Evolutionary conservation across 2,113 vertebrate genomes (phyloP), one percentile per base, ranked within the genome.

Genomic region (Grammomys dolichurus): DNA sequence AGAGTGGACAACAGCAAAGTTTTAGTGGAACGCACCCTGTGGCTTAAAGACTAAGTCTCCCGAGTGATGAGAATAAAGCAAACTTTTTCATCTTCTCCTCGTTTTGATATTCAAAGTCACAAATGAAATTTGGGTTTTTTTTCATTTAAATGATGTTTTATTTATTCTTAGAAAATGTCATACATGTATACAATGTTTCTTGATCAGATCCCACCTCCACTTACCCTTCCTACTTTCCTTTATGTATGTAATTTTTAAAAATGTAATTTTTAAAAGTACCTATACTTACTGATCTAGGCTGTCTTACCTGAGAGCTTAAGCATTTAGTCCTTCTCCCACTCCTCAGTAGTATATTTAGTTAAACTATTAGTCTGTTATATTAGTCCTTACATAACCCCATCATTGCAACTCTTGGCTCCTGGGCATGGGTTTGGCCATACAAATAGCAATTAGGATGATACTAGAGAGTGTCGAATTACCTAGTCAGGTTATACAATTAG

Each of bases 381-480:
- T 51, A 51, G 76, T 56, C 48, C 28, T 91, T 87, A 93, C 95
- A 84, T 88, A 51, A 95, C 58, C 43, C 48, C 3, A 0, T 90
- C 60, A 12, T 65, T 76, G 75, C 36, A 77, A 90, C 58, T 82
- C 36, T 60, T 58, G 19, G 11, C 56, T 92, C 63, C 70, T 80
- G 46, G 89, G 20, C 28, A 80, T 86, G 40, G 89, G 16, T 22
- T 86, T 86, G 48, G 3, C 81, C 67, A 87, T 19, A 48, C 86
- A 17, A 26, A 28, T 80, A 92, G 63, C 65, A 89, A 73, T 89
- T 89, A 94, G 20, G 72, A 89, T 13, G 88, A 88, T 12, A 92
- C n/a, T 36, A 87, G 43, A 84, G 20, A 94, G 54, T 1, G 63
- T n/a, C 75, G 80, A 63, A 22, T 75, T 63, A 70, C 9, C 4